Evolutionary conservation across 2,888 invertebrate genomes (phyloP), one percentile per base, ranked within the genome.

Genomic region (Melanotus villosus): DNA sequence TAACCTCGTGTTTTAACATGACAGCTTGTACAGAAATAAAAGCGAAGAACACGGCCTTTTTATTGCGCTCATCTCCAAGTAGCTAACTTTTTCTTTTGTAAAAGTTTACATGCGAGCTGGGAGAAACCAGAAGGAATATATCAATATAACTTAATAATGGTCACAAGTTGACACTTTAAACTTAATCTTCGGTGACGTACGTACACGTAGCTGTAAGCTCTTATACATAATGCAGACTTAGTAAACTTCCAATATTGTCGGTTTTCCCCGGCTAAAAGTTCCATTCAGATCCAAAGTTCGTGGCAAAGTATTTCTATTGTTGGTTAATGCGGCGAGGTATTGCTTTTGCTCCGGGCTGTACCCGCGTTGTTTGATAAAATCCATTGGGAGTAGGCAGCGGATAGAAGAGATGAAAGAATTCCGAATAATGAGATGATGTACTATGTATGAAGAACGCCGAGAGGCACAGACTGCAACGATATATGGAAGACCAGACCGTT

Each of bases 381-480:
- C 69, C 54, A 45, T 58, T 63, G 68, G 60, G 68, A 66, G 54
- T 56, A 64, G 52, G 47, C 36, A 54, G 34, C 66, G 70, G 65
- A 70, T 70, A 65, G 66, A 66, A 68, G 72, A 72, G 67, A 74
- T 74, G 76, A 74, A 77, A 77, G 76, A 77, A 76, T 74, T 73
- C 62, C 19, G 71, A 70, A 77, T 77, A 77, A 77, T 75, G 73
- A 76, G 75, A 73, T 76, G 70, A 77, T 77, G 69, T 73, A 76
- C 70, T 74, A 77, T 77, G 76, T 73, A 77, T 75, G 74, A 76
- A 72, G 63, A 68, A 62, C 58, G 69, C 67, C 69, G 41, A 58
- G 57, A 63, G 60, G 62, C 57, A 45, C 58, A 63, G 58, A 47
- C 58, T 65, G 63, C 57, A 45, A 62, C 60, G 56, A 67, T 67